phyloP scores from a whole-genome alignment of 2,888 invertebrate genomes.

The Micoletzkya japonica region DNA sequence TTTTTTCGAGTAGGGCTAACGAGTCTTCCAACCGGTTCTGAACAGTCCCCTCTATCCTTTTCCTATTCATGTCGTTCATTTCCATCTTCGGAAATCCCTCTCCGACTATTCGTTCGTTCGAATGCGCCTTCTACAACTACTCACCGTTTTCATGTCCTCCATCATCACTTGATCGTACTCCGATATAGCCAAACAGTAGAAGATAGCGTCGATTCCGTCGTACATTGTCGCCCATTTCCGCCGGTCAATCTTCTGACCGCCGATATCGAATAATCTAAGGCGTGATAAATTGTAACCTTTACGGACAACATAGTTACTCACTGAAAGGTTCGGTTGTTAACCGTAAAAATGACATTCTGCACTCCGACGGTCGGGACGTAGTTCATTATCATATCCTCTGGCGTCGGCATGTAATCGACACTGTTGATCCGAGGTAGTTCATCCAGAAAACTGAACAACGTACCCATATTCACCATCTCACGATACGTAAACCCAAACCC shows the following conservation, averaged over 20 bases:
- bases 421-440: constrained; percentile 43
- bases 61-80: neutral
- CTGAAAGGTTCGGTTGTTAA: constrained; percentile 49
- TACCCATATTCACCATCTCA: neutral
- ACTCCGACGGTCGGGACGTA: constrained; percentile 59
- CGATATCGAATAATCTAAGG: constrained; percentile 47
- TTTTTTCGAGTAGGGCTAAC: constrained; percentile 39
- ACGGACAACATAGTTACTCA: constrained; percentile 31
- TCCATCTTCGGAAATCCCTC: neutral
- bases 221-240: constrained; percentile 53
- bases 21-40: constrained; percentile 50
- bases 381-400: constrained; percentile 52
- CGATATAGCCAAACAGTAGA: constrained; percentile 54
- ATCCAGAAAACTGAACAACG: constrained; percentile 47
- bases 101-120: too few species aligned
- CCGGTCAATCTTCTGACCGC: constrained; percentile 47
- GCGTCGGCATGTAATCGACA: constrained; percentile 45
- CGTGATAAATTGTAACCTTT: neutral
- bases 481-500: neutral
- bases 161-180: constrained; percentile 54
- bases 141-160: constrained; percentile 42
- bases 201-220: constrained; percentile 56
- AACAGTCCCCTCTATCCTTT: constrained; percentile 12
- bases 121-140: too few species aligned
- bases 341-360: constrained; percentile 48